Evolutionary conservation across 2,888 invertebrate genomes (phyloP).

Genomic region (Rugalucina vietnamica): DNA sequence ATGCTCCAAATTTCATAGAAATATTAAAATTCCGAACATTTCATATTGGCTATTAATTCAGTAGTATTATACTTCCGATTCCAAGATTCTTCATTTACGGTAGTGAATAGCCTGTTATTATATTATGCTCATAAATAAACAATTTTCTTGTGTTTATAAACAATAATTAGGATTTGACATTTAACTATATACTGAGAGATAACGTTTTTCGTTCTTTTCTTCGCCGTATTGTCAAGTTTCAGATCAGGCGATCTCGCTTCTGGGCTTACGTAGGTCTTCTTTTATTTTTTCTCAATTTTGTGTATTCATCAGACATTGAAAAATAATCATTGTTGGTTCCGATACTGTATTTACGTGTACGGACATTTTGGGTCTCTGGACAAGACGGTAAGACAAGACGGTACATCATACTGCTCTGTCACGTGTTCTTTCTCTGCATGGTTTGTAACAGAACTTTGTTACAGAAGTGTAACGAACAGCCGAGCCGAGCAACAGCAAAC

Average conservation of each 20-base stretch:
- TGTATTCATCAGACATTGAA: neutral
- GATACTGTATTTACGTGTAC: neutral
- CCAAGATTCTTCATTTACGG: too few relatives aligned
- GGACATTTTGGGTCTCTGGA: neutral
- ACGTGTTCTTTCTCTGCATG: neutral
- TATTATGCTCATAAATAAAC: neutral
- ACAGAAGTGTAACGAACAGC: neutral
- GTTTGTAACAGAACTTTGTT: neutral
- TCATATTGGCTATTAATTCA: too few relatives aligned
- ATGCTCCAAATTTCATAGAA: too few relatives aligned
- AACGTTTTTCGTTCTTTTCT: neutral
- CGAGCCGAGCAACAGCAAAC: neutral
- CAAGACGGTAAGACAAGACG: neutral
- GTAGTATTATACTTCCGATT: too few relatives aligned
- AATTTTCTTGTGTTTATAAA: neutral
- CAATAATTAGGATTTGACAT: neutral
- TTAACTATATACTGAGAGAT: conserved; percentile 7
- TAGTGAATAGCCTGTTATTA: neutral
- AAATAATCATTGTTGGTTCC: neutral
- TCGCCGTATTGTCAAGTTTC: neutral
- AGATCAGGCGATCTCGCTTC: too few relatives aligned
- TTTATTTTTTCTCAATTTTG: neutral
- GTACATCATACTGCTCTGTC: neutral
- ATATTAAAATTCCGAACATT: too few relatives aligned
- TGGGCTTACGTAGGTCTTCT: too few relatives aligned